A percentile compares a stretch with the other conserved stretches of the same genome.
Evolutionary conservation across 1,140 invertebrate genomes (phyloP).

Genomic region (Rhagoletis pomonella): DNA sequence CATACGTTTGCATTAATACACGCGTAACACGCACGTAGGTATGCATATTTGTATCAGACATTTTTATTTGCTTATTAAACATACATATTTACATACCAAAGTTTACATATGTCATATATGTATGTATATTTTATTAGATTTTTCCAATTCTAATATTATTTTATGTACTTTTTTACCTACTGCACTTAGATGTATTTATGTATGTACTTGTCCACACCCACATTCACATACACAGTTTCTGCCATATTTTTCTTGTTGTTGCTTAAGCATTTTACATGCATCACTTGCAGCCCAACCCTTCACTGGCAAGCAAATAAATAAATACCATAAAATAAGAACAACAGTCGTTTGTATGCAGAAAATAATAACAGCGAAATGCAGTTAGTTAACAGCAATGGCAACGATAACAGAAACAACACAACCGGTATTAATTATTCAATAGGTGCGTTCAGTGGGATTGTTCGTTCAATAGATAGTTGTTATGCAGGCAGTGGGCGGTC

Average conservation of each 20-base stretch:
- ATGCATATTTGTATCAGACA: slow-evolving; percentile 17
- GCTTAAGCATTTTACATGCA: background rate
- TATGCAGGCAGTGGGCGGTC: background rate
- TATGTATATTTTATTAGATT: too few relatives aligned
- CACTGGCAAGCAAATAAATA: background rate
- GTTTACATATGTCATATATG: background rate
- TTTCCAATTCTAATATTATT: too few relatives aligned
- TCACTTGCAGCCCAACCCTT: background rate
- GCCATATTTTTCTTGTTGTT: background rate
- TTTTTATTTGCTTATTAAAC: background rate
- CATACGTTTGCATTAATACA: background rate
- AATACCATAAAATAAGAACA: background rate
- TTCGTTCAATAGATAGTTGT: slow-evolving; percentile 20
- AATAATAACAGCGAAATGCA: background rate
- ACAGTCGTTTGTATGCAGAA: background rate
- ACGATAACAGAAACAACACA: background rate
- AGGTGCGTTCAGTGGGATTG: too few relatives aligned
- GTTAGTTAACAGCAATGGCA: background rate
- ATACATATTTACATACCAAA: background rate
- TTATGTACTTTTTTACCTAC: too few relatives aligned
- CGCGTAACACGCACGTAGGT: background rate
- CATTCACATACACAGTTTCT: background rate
- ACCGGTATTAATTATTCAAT: background rate
- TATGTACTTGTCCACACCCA: too few relatives aligned
- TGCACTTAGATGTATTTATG: too few relatives aligned